phyloP scores from a whole-genome alignment of 2,113 vertebrate species.

The Muscicapa adusta region DNA sequence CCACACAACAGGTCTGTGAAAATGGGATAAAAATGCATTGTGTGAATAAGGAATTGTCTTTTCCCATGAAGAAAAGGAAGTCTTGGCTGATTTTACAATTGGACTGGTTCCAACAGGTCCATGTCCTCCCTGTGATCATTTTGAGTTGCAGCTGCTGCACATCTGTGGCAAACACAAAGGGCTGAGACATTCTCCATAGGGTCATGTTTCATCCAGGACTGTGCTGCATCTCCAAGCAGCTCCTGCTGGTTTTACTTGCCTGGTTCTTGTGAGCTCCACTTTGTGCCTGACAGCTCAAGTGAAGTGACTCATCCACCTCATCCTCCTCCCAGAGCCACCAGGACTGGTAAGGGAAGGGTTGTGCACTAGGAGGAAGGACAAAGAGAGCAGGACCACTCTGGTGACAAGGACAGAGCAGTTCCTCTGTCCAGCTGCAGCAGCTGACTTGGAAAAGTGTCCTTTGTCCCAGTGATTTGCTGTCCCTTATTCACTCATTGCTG shows the following conservation, averaged over 20 bases:
- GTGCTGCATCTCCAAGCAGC: fast-evolving
- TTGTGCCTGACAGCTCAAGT: no score
- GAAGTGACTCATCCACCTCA: no score
- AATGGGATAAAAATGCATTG: no score
- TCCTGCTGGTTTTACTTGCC: not conserved
- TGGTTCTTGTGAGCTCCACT: not conserved
- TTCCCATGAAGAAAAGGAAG: no score
- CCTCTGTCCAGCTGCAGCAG: not conserved
- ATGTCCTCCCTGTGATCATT: not conserved
- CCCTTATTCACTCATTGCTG: not conserved
- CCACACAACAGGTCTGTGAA: no score
- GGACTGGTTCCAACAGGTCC: fast-evolving
- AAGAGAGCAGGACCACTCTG: not conserved
- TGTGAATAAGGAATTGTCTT: no score
- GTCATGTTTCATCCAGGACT: fast-evolving
- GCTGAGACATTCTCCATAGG: not conserved
- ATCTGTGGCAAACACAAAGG: not conserved
- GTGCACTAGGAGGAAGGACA: not conserved
- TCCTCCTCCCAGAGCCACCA: fast-evolving
- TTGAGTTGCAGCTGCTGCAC: not conserved
- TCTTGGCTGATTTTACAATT: not conserved
- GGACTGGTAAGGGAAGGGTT: not conserved
- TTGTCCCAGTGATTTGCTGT: not conserved
- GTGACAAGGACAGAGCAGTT: not conserved
- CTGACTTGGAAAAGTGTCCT: not conserved